Percentiles rank a stretch among this genome's conserved stretches.
phyloP scores from a whole-genome alignment of 2,113 vertebrate genomes.

The Tiliqua scincoides region DNA sequence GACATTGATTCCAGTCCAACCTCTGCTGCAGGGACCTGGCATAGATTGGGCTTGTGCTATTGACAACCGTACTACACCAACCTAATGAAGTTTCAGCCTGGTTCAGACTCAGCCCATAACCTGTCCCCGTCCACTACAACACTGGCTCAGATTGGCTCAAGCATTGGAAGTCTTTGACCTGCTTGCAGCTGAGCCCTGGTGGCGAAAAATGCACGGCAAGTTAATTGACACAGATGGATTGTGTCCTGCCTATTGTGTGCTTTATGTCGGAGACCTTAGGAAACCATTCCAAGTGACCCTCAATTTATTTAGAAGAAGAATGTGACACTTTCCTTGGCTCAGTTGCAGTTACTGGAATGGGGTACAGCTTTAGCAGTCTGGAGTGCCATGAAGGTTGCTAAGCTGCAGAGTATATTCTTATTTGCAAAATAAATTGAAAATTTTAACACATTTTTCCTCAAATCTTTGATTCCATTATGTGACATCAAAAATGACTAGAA shows the following conservation, averaged over 20 bases:
- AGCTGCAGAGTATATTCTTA: background rate
- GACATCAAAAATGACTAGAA: background rate
- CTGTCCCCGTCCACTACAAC: background rate
- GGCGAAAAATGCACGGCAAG: background rate
- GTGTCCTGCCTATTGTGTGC: constrained; percentile 28
- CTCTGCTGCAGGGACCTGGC: background rate
- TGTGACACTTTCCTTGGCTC: background rate
- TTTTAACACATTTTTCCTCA: background rate
- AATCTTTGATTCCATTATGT: background rate
- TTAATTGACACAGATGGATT: constrained; percentile 14
- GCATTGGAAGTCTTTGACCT: background rate
- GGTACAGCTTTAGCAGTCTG: background rate
- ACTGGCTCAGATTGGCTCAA: background rate
- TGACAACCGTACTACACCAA: background rate
- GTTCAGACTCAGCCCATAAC: background rate
- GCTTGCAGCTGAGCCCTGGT: background rate
- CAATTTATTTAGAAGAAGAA: background rate
- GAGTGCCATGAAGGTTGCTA: too few relatives aligned
- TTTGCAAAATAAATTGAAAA: background rate
- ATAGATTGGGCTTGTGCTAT: background rate
- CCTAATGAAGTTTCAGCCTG: background rate
- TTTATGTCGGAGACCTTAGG: background rate
- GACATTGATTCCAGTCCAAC: background rate
- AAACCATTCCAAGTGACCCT: background rate
- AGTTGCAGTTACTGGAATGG: background rate